phyloP scores from a whole-genome alignment of 2,888 invertebrate genomes.

The Amiota mariae region DNA sequence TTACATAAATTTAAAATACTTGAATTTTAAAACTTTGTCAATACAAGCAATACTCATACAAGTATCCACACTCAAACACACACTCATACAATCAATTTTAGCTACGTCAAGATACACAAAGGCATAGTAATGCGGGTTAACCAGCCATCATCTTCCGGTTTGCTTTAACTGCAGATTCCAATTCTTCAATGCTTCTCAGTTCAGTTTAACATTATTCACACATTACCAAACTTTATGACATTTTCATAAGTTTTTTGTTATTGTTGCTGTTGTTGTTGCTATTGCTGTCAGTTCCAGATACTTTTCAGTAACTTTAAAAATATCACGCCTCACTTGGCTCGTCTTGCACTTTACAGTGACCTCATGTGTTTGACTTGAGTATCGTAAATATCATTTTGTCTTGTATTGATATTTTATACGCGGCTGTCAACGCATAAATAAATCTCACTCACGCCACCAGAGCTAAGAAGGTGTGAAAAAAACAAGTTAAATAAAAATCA shows the following conservation, averaged over 20 bases:
- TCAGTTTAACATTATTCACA: conserved; percentile 15
- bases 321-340: background rate
- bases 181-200: background rate
- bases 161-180: background rate
- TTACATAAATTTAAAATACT: conserved; percentile 50
- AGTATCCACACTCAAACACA: background rate
- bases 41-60: conserved; percentile 14
- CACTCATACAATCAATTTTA: background rate
- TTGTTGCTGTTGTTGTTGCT: conserved; percentile 14
- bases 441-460: conserved; percentile 26
- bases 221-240: conserved; percentile 28
- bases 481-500: conserved; percentile 2
- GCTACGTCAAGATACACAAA: background rate
- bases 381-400: conserved; percentile 33
- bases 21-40: conserved; percentile 13
- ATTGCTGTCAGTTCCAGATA: too few species aligned
- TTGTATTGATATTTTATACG: conserved; percentile 39
- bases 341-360: conserved; percentile 40
- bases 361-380: conserved; percentile 22
- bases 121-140: background rate
- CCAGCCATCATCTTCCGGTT: conserved; percentile 4
- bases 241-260: conserved; percentile 20
- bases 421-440: conserved; percentile 41
- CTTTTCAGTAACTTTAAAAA: background rate
- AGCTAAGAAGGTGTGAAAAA: conserved; percentile 37